Evolutionary conservation across 2,113 vertebrate genomes (phyloP), one percentile per base, ranked within the genome.

Genomic region (Zosterops lateralis): DNA sequence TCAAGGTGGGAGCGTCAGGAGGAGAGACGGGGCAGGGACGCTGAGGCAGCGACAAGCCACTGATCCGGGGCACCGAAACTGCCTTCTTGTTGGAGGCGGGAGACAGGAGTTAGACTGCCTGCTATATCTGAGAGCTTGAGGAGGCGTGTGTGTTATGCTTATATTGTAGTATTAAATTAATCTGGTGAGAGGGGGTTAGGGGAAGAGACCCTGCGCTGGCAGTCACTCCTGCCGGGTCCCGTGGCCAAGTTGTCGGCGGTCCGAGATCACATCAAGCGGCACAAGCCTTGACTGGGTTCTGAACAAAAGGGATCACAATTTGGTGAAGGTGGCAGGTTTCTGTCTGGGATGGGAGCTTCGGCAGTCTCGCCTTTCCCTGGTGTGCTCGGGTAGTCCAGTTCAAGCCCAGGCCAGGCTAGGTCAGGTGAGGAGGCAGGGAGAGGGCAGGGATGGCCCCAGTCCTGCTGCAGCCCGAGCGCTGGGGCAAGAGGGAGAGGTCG

Each of bases 261-360:
- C 15, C 10, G 2, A 26, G 8, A 9, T 4, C 4, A 2, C 24
- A 2, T 14, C 21, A 31, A 58, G 56, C 0, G 6, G 6, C 42
- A 29, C 4, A 44, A 71, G 6, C 14, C 34, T 36, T 9, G 72
- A 56, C 10, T 3, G 29, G 1, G 7, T 31, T 92, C n/a, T 8
- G 12, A 1, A 10, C 17, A 64, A 72, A 87, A 76, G 64, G 12
- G 8, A 44, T 2, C 29, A 14, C 10, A 15, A 1, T 36, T 87
- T 36, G 22, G 31, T 22, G 54, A 50, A 32, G 29, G 29, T 29
- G 38, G 19, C n/a, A 22, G 9, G 3, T 44, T 54, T 47, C 24
- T 36, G n/a, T 18, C 6, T 12, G 45, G 14, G 24, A 22, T 8
- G 48, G 31, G 51, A 40, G 28, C 32, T 70, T 36, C 17, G 2